Conservation (phyloP, 2,113 vertebrate species). For the Psittacula cyanocephala region DNA sequence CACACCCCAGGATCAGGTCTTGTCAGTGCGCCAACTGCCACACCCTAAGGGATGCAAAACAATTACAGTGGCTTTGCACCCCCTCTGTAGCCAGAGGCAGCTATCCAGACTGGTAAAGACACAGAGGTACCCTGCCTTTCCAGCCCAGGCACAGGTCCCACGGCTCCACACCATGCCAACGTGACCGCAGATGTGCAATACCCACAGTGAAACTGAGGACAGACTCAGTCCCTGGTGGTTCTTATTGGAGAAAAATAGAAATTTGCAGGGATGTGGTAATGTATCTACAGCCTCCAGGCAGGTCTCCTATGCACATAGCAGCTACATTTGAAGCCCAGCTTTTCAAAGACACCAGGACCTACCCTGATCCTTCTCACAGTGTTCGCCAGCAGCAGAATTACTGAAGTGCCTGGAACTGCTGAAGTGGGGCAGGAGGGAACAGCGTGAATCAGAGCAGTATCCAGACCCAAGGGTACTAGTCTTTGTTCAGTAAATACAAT, state of each 20-base stretch:
- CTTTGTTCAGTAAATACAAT: constrained; percentile 3
- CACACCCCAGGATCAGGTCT: not conserved
- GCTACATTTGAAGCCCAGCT: not conserved
- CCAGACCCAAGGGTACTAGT: not conserved
- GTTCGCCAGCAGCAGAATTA: not conserved
- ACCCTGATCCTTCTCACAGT: not conserved
- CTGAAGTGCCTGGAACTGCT: not conserved
- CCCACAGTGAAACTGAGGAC: not conserved
- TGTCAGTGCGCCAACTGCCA: not conserved
- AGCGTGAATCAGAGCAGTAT: not conserved
- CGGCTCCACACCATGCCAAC: accelerated
- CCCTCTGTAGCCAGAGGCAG: not conserved
- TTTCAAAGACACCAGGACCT: not conserved
- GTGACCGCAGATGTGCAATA: not conserved
- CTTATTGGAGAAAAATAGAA: not conserved
- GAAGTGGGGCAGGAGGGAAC: not conserved
- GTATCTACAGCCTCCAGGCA: not conserved
- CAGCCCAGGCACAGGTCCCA: not conserved
- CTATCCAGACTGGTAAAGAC: no score
- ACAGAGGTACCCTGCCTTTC: not conserved
- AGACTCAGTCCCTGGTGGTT: accelerated
- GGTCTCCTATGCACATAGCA: not conserved
- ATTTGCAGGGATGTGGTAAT: not conserved
- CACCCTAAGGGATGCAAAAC: not conserved
- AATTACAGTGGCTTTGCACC: accelerated